Percentiles rank a stretch among this genome's conserved stretches.
These are phyloP conservation scores for Catonia carolina DNA, from an alignment of 2,888 invertebrate genomes.

Conservation along the genomic window DNA sequence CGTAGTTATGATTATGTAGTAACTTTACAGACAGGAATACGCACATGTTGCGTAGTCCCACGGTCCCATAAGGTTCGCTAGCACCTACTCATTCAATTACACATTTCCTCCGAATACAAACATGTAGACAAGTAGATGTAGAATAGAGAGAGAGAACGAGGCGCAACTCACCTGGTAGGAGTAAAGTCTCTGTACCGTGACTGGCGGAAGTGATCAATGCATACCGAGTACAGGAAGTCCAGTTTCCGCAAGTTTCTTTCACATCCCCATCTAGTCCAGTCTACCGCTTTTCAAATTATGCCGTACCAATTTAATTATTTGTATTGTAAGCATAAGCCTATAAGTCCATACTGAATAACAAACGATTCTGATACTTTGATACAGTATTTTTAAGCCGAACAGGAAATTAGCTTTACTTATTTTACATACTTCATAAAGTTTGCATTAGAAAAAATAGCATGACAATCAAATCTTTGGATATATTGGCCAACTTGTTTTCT, in stretches of 20 bases:
- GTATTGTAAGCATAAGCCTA: too few relatives aligned
- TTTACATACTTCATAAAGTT: too few relatives aligned
- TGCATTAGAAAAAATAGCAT: too few relatives aligned
- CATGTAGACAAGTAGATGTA: background rate
- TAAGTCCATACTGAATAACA: too few relatives aligned
- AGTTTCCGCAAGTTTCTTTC: conserved; percentile 14
- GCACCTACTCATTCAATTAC: conserved; percentile 9
- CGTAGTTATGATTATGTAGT: too few relatives aligned
- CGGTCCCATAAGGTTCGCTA: conserved; percentile 1
- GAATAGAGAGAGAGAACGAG: background rate
- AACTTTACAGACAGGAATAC: too few relatives aligned
- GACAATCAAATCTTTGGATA: too few relatives aligned
- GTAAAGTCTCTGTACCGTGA: conserved; percentile 11
- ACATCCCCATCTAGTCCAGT: conserved; percentile 6
- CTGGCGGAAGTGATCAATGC: conserved; percentile 11
- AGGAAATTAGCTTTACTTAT: too few relatives aligned
- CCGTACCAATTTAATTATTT: background rate
- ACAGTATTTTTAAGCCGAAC: too few relatives aligned
- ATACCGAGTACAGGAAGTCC: conserved; percentile 4
- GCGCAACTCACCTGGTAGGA: background rate
- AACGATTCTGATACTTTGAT: too few relatives aligned
- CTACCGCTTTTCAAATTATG: conserved; percentile 9
- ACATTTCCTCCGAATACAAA: background rate
- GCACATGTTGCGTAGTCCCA: conserved; percentile 10
- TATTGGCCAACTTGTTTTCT: too few relatives aligned